Evolutionary conservation across 64 coral and sea anemone species (phyloP).

Genomic region (Porites australiensis): DNA sequence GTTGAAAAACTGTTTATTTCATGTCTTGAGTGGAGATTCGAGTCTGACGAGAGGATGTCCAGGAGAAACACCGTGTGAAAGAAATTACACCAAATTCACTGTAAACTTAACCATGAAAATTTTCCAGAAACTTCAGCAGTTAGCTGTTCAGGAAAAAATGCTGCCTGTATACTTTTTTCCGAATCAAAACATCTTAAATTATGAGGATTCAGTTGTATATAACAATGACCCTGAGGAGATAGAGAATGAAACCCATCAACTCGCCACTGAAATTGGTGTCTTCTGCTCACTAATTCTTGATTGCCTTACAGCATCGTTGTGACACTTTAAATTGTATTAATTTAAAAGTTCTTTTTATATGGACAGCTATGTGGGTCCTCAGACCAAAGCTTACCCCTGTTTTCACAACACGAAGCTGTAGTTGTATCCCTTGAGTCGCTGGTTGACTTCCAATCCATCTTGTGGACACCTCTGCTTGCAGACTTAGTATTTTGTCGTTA

Average conservation of each 20-base stretch:
- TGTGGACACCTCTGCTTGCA: no score
- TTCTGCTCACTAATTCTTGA: background rate
- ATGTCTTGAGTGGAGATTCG: slow-evolving; percentile 3
- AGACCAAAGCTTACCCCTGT: no score
- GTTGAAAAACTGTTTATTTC: slow-evolving; percentile 20
- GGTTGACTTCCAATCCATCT: no score
- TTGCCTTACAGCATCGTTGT: background rate
- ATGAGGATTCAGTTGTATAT: slow-evolving; percentile 9
- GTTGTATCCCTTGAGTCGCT: no score
- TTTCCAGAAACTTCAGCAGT: background rate
- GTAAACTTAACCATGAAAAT: background rate
- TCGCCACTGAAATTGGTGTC: background rate
- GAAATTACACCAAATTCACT: background rate
- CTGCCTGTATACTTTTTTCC: slow-evolving; percentile 13
- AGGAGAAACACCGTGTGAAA: background rate
- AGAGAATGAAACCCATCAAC: background rate
- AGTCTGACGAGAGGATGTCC: background rate
- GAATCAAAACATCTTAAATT: slow-evolving; percentile 15
- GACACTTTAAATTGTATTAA: no score
- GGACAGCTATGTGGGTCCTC: no score
- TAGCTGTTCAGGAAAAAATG: background rate
- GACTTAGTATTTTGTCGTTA: no score
- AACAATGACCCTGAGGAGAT: slow-evolving; percentile 14
- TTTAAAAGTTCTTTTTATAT: no score
- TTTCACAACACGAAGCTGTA: no score